Percentiles rank a stretch among this genome's conserved stretches.
phyloP scores from a whole-genome alignment of 2,113 vertebrate genomes.

The Azemiops feae region DNA sequence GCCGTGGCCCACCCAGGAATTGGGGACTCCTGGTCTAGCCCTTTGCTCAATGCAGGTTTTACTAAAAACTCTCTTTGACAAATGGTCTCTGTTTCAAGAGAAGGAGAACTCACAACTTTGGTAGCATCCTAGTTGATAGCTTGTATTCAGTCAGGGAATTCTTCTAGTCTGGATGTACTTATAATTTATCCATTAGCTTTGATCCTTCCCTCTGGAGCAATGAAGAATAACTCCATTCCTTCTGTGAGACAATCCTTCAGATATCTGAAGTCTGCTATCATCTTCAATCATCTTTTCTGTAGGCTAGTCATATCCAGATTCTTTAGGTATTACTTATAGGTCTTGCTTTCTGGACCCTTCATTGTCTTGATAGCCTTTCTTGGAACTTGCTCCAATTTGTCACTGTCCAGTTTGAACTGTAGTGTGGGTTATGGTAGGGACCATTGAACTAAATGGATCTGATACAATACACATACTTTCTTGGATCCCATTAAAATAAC shows the following conservation, averaged over 20 bases:
- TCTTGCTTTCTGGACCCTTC: not conserved
- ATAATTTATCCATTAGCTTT: not conserved
- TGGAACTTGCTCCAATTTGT: not conserved
- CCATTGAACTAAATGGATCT: not conserved
- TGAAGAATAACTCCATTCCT: not conserved
- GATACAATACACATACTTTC: not conserved
- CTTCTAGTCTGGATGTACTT: not conserved
- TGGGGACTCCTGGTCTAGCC: not conserved
- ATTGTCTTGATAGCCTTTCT: not conserved
- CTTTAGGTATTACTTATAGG: not conserved
- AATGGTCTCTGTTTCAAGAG: not conserved
- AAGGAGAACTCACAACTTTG: not conserved
- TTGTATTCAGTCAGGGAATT: not conserved
- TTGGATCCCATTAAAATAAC: not conserved
- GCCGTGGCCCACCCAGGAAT: not conserved
- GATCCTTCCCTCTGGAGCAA: not conserved
- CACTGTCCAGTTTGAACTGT: not conserved
- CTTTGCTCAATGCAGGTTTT: not conserved
- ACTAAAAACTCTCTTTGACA: not conserved
- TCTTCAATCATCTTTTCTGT: not conserved
- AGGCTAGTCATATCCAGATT: not conserved
- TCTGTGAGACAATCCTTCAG: not conserved
- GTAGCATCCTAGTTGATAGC: not conserved
- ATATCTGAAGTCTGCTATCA: not conserved
- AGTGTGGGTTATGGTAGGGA: not conserved